phyloP scores from a whole-genome alignment of 2,888 invertebrate genomes.

The Melipona beecheii region DNA sequence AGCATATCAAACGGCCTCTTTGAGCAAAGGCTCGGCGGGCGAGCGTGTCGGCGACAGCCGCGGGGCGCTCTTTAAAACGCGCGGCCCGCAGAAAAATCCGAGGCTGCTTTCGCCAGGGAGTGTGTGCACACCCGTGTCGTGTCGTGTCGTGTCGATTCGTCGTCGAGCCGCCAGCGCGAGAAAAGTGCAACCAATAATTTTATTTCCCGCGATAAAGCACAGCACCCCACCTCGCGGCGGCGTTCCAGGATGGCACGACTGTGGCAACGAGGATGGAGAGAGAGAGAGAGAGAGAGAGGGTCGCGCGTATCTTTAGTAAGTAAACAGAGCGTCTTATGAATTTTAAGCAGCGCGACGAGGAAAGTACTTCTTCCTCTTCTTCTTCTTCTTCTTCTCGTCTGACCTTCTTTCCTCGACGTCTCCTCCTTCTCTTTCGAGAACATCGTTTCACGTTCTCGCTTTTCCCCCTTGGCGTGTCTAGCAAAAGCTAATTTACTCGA shows the following conservation, averaged over 20 bases:
- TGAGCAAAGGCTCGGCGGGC: conserved; percentile 30
- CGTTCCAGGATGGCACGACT: conserved; percentile 33
- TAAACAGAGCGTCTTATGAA: conserved; percentile 83
- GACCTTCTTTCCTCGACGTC: conserved; percentile 23
- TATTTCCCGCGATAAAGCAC: conserved; percentile 81
- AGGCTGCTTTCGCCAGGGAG: conserved; percentile 28
- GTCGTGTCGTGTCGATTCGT: conserved; percentile 21
- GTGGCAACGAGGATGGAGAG: conserved; percentile 4
- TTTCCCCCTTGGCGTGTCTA: background rate
- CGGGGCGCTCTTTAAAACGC: conserved; percentile 63
- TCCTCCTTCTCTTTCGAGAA: background rate
- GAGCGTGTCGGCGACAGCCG: conserved; percentile 59
- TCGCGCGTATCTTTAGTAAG: conserved; percentile 82
- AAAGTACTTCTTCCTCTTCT: conserved; percentile 65
- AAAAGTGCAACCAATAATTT: conserved; percentile 81
- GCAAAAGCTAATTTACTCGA: too few relatives aligned
- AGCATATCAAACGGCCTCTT: conserved; percentile 60
- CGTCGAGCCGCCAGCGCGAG: conserved; percentile 37
- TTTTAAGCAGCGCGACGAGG: conserved; percentile 80
- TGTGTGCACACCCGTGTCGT: conserved; percentile 24
- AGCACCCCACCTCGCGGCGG: conserved; percentile 59
- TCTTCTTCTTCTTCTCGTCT: conserved; percentile 40
- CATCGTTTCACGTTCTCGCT: background rate
- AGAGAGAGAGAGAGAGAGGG: background rate
- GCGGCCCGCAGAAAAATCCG: conserved; percentile 52